Base-by-base conservation (phyloP, 2,113 vertebrate genomes). In the Bufo bufo region DNA sequence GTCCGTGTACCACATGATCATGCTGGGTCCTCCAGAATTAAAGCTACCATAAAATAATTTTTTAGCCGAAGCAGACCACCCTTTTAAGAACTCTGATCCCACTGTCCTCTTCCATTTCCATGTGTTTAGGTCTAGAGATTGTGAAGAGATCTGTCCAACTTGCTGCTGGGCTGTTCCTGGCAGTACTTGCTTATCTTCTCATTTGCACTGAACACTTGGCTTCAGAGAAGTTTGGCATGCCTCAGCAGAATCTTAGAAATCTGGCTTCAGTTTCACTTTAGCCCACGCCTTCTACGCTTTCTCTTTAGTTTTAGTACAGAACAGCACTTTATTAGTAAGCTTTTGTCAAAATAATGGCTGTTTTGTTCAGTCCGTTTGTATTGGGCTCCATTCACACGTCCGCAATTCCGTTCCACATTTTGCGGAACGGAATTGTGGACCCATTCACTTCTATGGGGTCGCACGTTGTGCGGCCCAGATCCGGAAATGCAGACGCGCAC, bases 151-250 rank as follows among this genome's bases (percentile, higher is more conserved):
- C 61, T 50, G 59, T 65, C 45, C 80, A 43, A 43, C 65, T 63
- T 63, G 33, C 47, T 20, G 11, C 20, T 54, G 52, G 3, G 13
- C 1, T 14, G 23, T 72, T 78, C 19, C 82, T 69, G 82, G 82
- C 63, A 52, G 63, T 20, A 52, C 47, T 23, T 16, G 63, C 4
- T 12, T 69, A 3, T 33, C 4, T 8, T 82, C 58, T 61, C 23
- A 63, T 61, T 63, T 82, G 33, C 79, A 61, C 54, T 43, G 20
- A 43, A 17, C 43, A 59, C 12, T 66, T 83, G 81, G 58, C 81
- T 83, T 83, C 80, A 20, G 17, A 82, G 81, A 49, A 3, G 66
- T 19, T 66, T 83, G 58, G 59, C 81, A 61, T 8, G n/a, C 49
- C 82, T 19, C 17, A 69, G 59, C 16, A 83, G 58, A 65, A 9